Base-by-base conservation (phyloP, 1,140 invertebrate species). In the Saxidomus purpurata region DNA sequence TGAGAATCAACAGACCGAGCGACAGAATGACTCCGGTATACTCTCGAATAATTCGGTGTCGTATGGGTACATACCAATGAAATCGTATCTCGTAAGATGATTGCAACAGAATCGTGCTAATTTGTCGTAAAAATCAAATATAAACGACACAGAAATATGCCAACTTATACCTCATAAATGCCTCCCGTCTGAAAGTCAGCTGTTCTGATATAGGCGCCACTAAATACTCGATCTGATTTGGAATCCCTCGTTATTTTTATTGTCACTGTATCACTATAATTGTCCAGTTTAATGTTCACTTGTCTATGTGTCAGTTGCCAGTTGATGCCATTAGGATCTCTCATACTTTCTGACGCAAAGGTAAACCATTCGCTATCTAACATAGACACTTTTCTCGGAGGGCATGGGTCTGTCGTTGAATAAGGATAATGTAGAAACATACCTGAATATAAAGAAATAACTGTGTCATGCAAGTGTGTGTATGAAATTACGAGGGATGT, bases 131-230 rank as follows among this genome's bases (percentile, higher is more conserved):
- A n/a, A n/a, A n/a, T n/a, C n/a, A n/a, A n/a, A n/a, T n/a, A n/a
- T n/a, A n/a, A n/a, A n/a, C n/a, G n/a, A n/a, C n/a, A n/a, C n/a
- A n/a, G n/a, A n/a, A n/a, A n/a, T n/a, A n/a, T n/a, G n/a, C n/a
- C n/a, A n/a, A 59, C 3, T 4, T 11, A 19, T n/a, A 59, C 93
- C 82, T 92, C 82, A 67, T 93, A 94, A 11, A 49, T 63, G 28
- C 93, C 92, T 52, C 90, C 89, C 36, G 87, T 67, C 19, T 74
- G 55, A 55, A 93, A 76, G 49, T 93, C 90, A 67, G 92, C 93
- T 17, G 55, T 31, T 87, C 89, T 71, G 52, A 85, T 89, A 67
- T 90, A 90, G n/a, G 89, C 91, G 17, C 88, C 92, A n/a, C 90
- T 76, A 69, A 67, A 86, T 59, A 93, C 71, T 4, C 28, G 40